These are phyloP conservation scores for Bufo gargarizans DNA, from an alignment of 2,113 vertebrate species.

Conservation along the genomic window DNA sequence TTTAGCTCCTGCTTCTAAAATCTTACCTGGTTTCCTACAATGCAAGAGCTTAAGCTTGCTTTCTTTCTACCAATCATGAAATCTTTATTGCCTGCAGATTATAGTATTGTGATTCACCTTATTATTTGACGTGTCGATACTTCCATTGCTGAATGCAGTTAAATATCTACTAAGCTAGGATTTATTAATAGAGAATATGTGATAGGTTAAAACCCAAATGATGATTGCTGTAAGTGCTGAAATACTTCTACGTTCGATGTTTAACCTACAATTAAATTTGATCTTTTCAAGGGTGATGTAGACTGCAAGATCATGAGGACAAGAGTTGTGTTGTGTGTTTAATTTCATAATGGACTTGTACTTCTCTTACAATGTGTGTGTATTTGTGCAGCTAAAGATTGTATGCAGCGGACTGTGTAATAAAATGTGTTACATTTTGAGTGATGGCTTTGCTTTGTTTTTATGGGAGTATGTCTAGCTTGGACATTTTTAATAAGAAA, in stretches of 20 bases:
- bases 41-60: not conserved
- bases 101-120: not conserved
- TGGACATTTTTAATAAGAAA: too few relatives aligned
- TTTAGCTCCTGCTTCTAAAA: too few relatives aligned
- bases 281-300: constrained; percentile 9
- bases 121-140: not conserved
- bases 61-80: not conserved
- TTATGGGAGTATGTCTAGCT: not conserved
- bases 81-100: not conserved
- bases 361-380: constrained; percentile 14
- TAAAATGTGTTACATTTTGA: constrained; percentile 38
- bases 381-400: constrained; percentile 5
- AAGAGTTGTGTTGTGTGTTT: not conserved
- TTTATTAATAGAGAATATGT: not conserved
- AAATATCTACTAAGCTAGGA: not conserved
- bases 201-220: not conserved
- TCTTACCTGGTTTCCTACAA: not conserved
- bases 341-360: constrained; percentile 7
- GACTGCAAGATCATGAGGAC: not conserved
- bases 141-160: not conserved
- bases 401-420: constrained; percentile 25
- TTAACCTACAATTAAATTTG: not conserved
- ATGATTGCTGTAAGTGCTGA: too few relatives aligned
- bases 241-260: not conserved
- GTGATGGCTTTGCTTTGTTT: not conserved